Evolutionary conservation across 92 coral and sea anemone genomes (phyloP).

Genomic region (Siderastrea siderea): DNA sequence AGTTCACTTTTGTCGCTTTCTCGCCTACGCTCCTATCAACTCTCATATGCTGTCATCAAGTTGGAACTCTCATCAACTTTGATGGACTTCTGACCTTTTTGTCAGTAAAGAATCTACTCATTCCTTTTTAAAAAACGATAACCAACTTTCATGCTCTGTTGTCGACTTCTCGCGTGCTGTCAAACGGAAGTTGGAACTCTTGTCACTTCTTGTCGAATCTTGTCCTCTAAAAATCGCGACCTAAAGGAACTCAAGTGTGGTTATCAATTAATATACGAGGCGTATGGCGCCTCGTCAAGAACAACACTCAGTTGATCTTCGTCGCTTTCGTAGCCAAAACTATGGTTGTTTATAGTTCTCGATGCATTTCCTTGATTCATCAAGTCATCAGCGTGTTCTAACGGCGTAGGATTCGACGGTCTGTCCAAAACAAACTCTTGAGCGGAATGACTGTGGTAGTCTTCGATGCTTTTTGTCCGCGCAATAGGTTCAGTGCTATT

Average conservation of each 20-base stretch:
- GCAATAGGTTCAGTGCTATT: neutral
- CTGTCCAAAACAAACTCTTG: constrained; percentile 20
- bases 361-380: constrained; percentile 3
- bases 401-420: constrained; percentile 54
- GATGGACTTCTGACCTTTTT: neutral
- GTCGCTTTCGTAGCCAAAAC: constrained; percentile 46
- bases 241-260: neutral
- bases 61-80: neutral
- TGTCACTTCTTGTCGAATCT: too few species aligned
- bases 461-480: neutral
- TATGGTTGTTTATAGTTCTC: constrained; percentile 27
- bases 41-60: neutral
- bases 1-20: neutral
- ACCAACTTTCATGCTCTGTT: too few species aligned
- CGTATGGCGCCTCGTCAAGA: neutral
- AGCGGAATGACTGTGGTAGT: neutral
- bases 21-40: neutral
- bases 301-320: constrained; percentile 1
- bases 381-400: neutral
- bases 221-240: neutral
- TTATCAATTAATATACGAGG: constrained; percentile 19
- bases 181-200: neutral
- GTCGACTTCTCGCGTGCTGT: too few species aligned
- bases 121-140: too few species aligned
- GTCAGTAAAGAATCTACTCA: too few species aligned